Conservation (phyloP, 2,797 vertebrate genomes). For the Perodicticus potto region DNA sequence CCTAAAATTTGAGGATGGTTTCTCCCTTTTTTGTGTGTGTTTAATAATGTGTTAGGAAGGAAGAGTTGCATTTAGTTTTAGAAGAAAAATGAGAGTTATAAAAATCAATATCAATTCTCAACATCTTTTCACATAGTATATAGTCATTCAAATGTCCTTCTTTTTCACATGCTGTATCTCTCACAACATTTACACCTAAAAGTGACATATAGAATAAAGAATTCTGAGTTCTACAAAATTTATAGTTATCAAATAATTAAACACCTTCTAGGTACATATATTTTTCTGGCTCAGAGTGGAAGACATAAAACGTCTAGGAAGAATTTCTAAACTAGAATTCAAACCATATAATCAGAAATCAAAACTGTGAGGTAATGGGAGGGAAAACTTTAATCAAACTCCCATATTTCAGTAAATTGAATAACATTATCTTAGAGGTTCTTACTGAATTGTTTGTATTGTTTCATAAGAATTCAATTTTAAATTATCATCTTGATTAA, state of each 20-base stretch:
- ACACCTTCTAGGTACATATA: neutral
- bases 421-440: slow-evolving; percentile 52
- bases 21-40: neutral
- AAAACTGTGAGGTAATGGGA: slow-evolving; percentile 11
- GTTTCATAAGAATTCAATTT: slow-evolving; percentile 33
- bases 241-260: neutral
- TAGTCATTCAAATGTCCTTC: neutral
- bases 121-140: neutral
- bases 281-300: neutral
- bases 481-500: slow-evolving; percentile 62
- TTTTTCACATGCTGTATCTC: neutral
- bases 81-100: neutral
- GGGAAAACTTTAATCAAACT: slow-evolving; percentile 12
- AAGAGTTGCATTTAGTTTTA: neutral
- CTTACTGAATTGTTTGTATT: slow-evolving; percentile 45
- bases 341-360: slow-evolving; percentile 32
- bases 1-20: neutral
- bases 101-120: neutral
- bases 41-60: neutral
- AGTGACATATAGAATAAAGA: neutral
- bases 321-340: slow-evolving; percentile 1
- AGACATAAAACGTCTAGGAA: neutral
- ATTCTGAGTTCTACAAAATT: neutral
- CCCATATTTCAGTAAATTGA: neutral
- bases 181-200: neutral